These are phyloP conservation scores for Laticauda laticaudata DNA, from an alignment of 2,113 vertebrate genomes.

Conservation along the genomic window DNA sequence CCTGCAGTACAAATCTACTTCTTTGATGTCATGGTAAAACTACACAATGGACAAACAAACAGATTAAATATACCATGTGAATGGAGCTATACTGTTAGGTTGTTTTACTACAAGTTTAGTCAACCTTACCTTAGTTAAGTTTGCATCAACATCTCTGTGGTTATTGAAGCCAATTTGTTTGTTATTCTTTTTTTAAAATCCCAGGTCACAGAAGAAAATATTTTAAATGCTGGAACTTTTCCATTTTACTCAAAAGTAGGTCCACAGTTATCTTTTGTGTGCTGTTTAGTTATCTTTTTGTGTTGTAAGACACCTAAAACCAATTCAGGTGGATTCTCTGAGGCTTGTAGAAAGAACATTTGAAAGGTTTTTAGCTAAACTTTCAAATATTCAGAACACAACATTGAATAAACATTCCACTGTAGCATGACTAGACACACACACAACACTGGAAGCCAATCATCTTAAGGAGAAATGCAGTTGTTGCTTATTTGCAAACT, in stretches of 20 bases:
- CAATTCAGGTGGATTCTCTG: neutral
- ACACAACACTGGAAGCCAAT: neutral
- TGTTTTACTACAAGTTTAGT: neutral
- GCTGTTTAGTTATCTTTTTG: no score
- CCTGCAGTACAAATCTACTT: neutral
- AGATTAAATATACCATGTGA: neutral
- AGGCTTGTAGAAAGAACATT: neutral
- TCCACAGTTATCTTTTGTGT: neutral
- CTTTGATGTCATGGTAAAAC: neutral
- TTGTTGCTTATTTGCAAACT: neutral
- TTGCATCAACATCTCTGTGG: neutral
- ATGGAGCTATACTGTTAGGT: neutral
- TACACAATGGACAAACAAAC: neutral
- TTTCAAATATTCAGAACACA: neutral
- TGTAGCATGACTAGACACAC: neutral
- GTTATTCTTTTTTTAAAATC: neutral
- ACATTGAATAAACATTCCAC: neutral
- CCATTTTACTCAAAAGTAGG: neutral
- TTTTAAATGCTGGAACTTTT: neutral
- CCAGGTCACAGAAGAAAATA: neutral
- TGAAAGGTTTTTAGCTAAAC: neutral
- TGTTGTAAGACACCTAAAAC: neutral
- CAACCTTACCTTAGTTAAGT: neutral
- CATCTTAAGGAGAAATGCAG: neutral
- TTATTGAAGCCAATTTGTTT: neutral